A percentile compares a stretch with the other conserved stretches of the same genome.
These are phyloP conservation scores for Myotis yumanensis DNA, from an alignment of 2,113 vertebrate species.

Conservation along the genomic window DNA sequence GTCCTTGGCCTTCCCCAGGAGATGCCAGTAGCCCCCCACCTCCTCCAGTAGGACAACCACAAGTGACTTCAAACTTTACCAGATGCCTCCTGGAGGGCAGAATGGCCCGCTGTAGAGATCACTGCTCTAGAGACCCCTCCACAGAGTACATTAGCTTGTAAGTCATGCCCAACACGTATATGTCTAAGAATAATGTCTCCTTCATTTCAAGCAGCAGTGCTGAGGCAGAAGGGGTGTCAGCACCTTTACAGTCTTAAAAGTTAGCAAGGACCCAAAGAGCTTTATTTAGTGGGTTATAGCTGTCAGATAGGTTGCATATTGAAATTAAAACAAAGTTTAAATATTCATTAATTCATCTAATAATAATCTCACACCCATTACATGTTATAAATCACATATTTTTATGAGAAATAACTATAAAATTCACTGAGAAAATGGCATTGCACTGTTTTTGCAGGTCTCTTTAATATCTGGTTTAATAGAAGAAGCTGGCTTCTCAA, in stretches of 20 bases:
- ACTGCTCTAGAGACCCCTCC: neutral
- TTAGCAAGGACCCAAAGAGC: neutral
- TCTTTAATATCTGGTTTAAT: neutral
- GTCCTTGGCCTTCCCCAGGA: neutral
- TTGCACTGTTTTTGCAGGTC: neutral
- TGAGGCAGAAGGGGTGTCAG: neutral
- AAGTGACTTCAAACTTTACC: neutral
- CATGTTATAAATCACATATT: neutral
- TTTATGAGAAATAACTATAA: neutral
- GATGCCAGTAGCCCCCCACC: neutral
- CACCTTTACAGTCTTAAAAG: neutral
- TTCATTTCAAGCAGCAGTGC: neutral
- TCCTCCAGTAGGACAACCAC: neutral
- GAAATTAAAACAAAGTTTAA: neutral
- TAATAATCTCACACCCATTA: neutral
- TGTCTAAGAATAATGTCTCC: accelerated
- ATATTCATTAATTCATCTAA: neutral
- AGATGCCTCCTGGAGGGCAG: neutral
- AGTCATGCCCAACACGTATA: accelerated
- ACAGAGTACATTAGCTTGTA: accelerated
- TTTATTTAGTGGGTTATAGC: neutral
- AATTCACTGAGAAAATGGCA: neutral
- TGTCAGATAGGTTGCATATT: neutral
- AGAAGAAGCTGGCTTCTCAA: neutral
- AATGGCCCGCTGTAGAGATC: neutral